Conservation (phyloP, 2,797 vertebrate genomes). For the Ataeniobius toweri region DNA sequence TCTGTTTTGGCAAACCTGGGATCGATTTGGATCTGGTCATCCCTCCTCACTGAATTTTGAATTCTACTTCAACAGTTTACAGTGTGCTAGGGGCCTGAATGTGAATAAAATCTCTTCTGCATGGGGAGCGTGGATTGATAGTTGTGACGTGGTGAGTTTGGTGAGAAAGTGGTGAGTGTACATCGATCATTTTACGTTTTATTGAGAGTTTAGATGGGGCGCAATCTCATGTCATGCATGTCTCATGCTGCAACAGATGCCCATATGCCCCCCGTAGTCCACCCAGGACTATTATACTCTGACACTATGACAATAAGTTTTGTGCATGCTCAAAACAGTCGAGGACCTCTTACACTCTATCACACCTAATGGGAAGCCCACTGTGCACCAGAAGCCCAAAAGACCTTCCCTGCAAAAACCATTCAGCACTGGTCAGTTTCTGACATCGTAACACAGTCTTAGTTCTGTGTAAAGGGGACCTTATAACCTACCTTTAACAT, state of each 20-base stretch:
- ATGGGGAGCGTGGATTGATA: neutral
- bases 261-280: neutral
- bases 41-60: conserved; percentile 1
- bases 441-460: neutral
- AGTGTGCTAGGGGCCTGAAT: neutral
- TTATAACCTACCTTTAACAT: neutral
- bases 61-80: neutral
- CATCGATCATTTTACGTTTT: neutral
- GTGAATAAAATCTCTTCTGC: neutral
- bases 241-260: neutral
- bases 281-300: no score
- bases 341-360: neutral
- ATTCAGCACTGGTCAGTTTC: neutral
- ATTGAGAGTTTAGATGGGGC: neutral
- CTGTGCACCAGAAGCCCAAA: neutral
- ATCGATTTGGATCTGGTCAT: neutral
- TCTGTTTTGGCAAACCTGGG: no score
- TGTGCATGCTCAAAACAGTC: neutral
- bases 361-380: neutral
- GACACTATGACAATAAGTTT: neutral
- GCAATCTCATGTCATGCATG: neutral
- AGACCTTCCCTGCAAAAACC: neutral
- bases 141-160: neutral
- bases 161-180: neutral
- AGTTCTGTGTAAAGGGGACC: neutral